Evolutionary conservation across 2,888 invertebrate species (phyloP).

Genomic region (Tetragonula carbonaria): DNA sequence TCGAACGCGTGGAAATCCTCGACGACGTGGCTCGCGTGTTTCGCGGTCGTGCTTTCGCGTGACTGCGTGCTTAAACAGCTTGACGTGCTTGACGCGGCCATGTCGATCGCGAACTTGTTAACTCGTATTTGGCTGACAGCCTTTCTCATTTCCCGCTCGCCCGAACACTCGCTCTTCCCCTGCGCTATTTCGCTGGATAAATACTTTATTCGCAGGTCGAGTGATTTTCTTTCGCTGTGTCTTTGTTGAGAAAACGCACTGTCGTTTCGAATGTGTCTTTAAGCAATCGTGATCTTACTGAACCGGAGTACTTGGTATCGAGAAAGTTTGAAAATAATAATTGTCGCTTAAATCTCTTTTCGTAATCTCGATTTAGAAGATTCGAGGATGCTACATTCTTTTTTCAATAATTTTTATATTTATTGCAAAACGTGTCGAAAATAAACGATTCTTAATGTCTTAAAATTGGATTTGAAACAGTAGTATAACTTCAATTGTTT

Average conservation of each 20-base stretch:
- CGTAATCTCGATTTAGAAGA: too few species aligned
- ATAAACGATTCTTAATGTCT: too few species aligned
- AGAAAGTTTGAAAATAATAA: too few species aligned
- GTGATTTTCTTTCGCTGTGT: neutral
- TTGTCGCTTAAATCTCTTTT: too few species aligned
- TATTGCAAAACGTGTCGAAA: too few species aligned
- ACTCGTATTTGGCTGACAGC: slow-evolving; percentile 56
- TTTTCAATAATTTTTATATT: too few species aligned
- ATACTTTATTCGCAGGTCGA: neutral
- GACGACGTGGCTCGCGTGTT: slow-evolving; percentile 67
- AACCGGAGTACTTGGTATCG: too few species aligned
- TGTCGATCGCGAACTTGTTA: slow-evolving; percentile 72
- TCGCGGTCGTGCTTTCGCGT: slow-evolving; percentile 76
- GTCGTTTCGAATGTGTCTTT: too few species aligned
- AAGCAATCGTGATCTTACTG: too few species aligned
- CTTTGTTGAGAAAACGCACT: neutral
- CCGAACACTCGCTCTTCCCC: neutral
- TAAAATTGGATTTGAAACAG: too few species aligned
- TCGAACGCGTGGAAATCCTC: slow-evolving; percentile 55
- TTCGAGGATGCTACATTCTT: too few species aligned
- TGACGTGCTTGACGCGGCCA: slow-evolving; percentile 65
- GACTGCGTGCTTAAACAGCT: slow-evolving; percentile 73
- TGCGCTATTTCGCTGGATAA: neutral
- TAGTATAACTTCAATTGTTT: too few species aligned
- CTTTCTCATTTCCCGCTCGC: slow-evolving; percentile 2